These are phyloP conservation scores for Nephrotoma appendiculata DNA, from an alignment of 2,888 invertebrate species.

Conservation along the genomic window DNA sequence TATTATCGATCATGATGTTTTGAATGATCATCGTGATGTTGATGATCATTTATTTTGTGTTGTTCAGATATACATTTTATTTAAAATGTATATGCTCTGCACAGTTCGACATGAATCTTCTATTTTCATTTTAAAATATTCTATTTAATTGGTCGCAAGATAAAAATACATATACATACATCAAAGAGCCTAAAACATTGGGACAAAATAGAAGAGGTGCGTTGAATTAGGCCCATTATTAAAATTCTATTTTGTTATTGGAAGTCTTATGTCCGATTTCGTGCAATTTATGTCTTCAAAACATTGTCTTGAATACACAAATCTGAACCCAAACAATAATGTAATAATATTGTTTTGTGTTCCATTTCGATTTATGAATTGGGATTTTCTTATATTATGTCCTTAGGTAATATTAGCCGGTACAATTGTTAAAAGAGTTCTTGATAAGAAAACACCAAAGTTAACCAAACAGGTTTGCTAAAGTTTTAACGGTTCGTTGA, in stretches of 20 bases:
- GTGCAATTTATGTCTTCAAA: background rate
- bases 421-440: background rate
- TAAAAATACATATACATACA: no score
- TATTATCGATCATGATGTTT: background rate
- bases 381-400: background rate
- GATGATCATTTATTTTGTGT: background rate
- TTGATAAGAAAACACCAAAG: background rate
- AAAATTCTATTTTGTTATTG: background rate
- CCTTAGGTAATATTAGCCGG: background rate
- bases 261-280: background rate
- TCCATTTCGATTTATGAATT: background rate
- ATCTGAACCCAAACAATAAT: background rate
- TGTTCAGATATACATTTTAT: background rate
- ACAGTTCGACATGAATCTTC: no score
- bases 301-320: background rate
- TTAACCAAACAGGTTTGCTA: background rate
- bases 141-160: no score
- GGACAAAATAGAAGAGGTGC: background rate
- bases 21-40: background rate
- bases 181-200: no score
- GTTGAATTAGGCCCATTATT: background rate
- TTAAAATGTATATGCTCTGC: background rate
- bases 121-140: no score
- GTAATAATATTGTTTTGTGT: background rate
- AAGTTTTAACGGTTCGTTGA: background rate